Base-by-base conservation (phyloP, 2,113 vertebrate genomes). In the Oophaga pumilio region DNA sequence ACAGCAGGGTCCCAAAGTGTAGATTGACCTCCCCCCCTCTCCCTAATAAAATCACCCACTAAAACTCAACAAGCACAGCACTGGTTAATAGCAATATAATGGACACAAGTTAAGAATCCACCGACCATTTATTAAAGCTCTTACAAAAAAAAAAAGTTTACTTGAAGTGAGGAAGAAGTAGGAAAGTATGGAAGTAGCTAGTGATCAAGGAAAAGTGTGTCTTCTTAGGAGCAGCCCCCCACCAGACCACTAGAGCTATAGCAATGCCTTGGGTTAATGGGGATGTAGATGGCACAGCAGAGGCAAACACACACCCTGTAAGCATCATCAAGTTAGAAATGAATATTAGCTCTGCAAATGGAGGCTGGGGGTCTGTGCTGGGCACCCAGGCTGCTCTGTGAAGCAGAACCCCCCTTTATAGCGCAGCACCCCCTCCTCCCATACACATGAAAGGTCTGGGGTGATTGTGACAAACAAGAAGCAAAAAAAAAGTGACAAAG, bases 401-500 rank as follows among this genome's bases (percentile, higher is more conserved):
- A 89, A 84, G 83, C 83, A 80, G 76, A 84, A 85, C 87, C 82
- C 5, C 74, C 62, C n/a, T 22, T 28, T 52, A 12, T 74, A 79
- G 50, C 71, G 57, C 59, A 69, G 62, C 52, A 76, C 88, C 89
- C 69, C 78, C 77, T 81, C 76, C 74, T 76, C 66, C 85, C 43
- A 77, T 87, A 77, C 71, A 86, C 56, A 88, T 62, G 81, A 85
- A 85, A 84, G 88, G 73, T 90, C 59, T 89, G n/a, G 90, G 85
- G 69, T 89, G 86, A 87, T 89, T 85, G 84, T 26, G 87, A 69
- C 86, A 88, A 87, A 5, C 57, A 49, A 81, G 8, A 82, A 76
- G 89, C 90, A 76, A 43, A 43, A 43, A 4, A 43, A 43, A 91
- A 91, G 89, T 91, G 89, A 81, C 87, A 78, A 87, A 26, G 22